Base-by-base conservation (phyloP, 92 coral and sea anemone genomes). In the Porites rus region DNA sequence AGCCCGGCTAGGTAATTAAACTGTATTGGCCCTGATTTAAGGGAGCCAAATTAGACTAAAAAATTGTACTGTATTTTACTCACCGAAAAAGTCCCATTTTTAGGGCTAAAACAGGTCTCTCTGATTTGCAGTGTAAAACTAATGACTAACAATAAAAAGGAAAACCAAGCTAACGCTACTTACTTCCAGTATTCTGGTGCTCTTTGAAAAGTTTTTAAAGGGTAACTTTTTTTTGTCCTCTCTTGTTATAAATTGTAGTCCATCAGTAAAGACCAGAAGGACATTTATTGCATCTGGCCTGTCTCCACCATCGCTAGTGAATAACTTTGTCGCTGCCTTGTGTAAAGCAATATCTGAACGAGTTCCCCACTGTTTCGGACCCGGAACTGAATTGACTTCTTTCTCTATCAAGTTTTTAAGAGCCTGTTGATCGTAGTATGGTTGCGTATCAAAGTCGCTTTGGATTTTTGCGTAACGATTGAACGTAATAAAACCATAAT, bases 401-500 rank as follows among this genome's bases (percentile, higher is more conserved):
- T 20, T 56, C 11, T 52, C 18, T 1, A 8, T 10, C 11, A 75
- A 2, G 0, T 7, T 13, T 52, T 54, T 75, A 46, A 75, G 60
- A 9, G 10, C 12, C 8, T 75, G 2, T 2, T 75, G 46, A 22
- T 75, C 14, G 79, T 52, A 16, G 79, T 75, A 75, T 9, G 3
- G 10, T 24, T 17, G 20, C n/a, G 53, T 31, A 7, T 19, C 2
- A 24, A 75, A 75, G 65, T 16, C 13, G 79, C 5, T 53, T 8
- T 51, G 38, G 65, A 75, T 13, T 19, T 2, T 31, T 54, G 18
- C 79, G 14, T 53, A 22, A 17, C 60, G 59, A 7, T 25, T 31
- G 22, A 75, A 75, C n/a, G 65, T 38, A 17, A 54, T 59, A 24
- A 75, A 17, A 54, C 64, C 79, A 75, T 52, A 75, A 46, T 75